Base-by-base conservation (phyloP, 2,888 invertebrate genomes). In the Cryptops parisi region DNA sequence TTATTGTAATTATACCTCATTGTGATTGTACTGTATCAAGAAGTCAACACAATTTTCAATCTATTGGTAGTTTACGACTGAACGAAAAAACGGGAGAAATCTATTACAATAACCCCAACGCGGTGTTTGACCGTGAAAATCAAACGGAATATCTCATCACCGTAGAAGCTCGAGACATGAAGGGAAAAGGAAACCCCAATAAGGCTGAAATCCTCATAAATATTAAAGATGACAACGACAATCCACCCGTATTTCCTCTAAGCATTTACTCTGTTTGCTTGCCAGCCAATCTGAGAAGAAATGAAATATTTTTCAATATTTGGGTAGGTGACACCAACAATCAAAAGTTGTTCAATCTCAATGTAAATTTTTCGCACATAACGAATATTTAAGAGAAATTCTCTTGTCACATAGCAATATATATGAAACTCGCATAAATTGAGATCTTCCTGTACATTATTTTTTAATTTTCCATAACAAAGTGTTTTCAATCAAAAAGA, bases 111-210 rank as follows among this genome's bases (percentile, higher is more conserved):
- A n/a, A n/a, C n/a, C n/a, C n/a, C n/a, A n/a, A n/a, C n/a, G n/a
- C 79, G 58, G 78, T 81, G 60, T 80, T 91, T 59, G 93, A 96
- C 69, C 79, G 89, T 40, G 90, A 91, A 53, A 47, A 1, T 2
- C 46, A 54, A 21, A 5, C 63, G 64, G 81, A 80, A 61, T 78
- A 86, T 68, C 78, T 80, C 67, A 76, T 91, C 62, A 79, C 79
- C 64, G 82, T 93, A 57, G 84, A 85, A 73, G 93, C 91, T 57
- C 78, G 83, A 59, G 93, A 94, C 71, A 83, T 84, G 66, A 81
- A 86, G 62, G 87, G 88, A 52, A 74, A 77, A 62, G 89, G 88
- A 54, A 80, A 82, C 66, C 76, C 77, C 61, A 80, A 61, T 3
- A 59, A 60, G 1, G 60, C 84, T 44, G 80, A 79, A 59, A 62